Evolutionary conservation across 2,797 vertebrate genomes (phyloP).

Genomic region (Erpetoichthys calabaricus): DNA sequence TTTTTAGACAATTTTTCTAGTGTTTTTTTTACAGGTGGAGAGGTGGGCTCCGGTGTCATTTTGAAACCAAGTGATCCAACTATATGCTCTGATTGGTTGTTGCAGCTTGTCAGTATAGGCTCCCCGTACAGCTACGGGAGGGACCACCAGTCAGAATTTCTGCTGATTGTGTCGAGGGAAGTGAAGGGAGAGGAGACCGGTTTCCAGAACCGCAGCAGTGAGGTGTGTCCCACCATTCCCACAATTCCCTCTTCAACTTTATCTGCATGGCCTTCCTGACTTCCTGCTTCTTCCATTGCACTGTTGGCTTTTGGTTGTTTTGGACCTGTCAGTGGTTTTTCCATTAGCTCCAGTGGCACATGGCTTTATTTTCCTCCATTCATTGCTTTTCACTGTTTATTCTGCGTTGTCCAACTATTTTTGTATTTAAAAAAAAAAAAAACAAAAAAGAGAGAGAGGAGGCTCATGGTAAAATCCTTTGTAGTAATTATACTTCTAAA

Average conservation of each 20-base stretch:
- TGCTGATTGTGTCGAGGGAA: constrained; percentile 91
- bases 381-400: constrained; percentile 1
- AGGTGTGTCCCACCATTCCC: constrained; percentile 69
- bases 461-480: too few relatives aligned
- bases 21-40: too few relatives aligned
- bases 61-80: constrained; percentile 21
- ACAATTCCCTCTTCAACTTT: constrained; percentile 38
- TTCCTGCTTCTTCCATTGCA: constrained; percentile 37
- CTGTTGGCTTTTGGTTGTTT: constrained; percentile 14
- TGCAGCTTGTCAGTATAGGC: constrained; percentile 92
- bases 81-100: constrained; percentile 81
- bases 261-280: constrained; percentile 59
- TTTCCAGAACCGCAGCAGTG: constrained; percentile 76
- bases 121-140: constrained; percentile 60
- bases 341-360: too few relatives aligned
- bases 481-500: too few relatives aligned
- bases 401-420: neutral
- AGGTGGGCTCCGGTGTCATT: neutral
- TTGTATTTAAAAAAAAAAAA: constrained; percentile 7
- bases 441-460: neutral
- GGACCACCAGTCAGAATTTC: constrained; percentile 88
- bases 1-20: too few relatives aligned
- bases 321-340: neutral
- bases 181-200: constrained; percentile 81
- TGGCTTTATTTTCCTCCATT: neutral